A percentile compares a stretch with the other conserved stretches of the same genome.
phyloP scores from a whole-genome alignment of 2,888 invertebrate genomes.

The Dynastes grantii region DNA sequence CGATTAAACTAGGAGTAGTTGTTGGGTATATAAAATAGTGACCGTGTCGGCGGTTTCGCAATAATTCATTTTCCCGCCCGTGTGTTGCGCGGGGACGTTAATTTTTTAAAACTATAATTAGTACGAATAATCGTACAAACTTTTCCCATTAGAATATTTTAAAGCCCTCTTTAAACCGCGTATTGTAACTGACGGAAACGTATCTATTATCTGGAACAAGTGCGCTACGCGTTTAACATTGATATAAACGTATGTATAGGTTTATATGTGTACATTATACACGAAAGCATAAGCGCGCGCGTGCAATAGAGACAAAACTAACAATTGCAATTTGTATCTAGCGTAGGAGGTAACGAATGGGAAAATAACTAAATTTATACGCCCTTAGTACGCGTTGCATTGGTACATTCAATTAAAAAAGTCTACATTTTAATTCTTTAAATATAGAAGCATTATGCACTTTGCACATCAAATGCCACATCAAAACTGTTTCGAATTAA shows the following conservation, averaged over 20 bases:
- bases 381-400: no score
- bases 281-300: background rate
- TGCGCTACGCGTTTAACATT: background rate
- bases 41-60: background rate
- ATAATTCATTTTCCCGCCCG: slow-evolving; percentile 29
- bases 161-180: slow-evolving; percentile 18
- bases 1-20: background rate
- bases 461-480: no score
- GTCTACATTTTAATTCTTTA: no score
- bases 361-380: no score
- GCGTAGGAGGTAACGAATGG: no score
- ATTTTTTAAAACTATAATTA: slow-evolving; percentile 38
- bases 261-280: background rate
- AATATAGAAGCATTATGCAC: no score
- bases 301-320: no score
- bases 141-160: slow-evolving; percentile 43
- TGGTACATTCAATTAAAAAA: no score
- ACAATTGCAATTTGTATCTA: no score
- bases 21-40: background rate
- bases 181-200: slow-evolving; percentile 16
- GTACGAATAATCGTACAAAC: slow-evolving; percentile 35
- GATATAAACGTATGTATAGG: background rate
- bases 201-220: slow-evolving; percentile 22
- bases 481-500: no score
- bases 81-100: background rate